phyloP scores from a whole-genome alignment of 30 jellyfish, hydroid and myxozoan genomes.

The Aurelia coerulea region DNA sequence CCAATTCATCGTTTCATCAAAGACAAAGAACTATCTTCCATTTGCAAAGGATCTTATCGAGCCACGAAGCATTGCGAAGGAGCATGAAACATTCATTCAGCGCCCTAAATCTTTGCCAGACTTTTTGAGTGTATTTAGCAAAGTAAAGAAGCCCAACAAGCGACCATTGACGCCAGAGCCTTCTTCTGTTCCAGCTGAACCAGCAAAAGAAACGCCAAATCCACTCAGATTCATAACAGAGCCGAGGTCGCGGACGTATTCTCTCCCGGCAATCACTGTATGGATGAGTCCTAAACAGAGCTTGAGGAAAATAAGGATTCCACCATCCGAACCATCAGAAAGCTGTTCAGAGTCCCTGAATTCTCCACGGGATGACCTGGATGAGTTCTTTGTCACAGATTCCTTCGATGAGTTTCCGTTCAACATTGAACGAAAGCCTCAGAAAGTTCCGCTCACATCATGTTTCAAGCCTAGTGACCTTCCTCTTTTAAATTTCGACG shows the following conservation, averaged over 20 bases:
- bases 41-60: too few relatives aligned
- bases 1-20: constrained; percentile 37
- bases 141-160: background rate
- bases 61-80: background rate
- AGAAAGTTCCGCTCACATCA: constrained; percentile 30
- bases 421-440: too few relatives aligned
- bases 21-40: constrained; percentile 33
- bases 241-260: background rate
- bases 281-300: background rate
- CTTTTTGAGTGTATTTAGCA: constrained; percentile 27
- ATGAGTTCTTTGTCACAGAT: background rate
- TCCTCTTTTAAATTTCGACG: constrained; percentile 49
- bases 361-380: constrained; percentile 20
- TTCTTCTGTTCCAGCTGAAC: too few relatives aligned
- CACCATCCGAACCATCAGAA: constrained; percentile 4
- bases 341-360: constrained; percentile 10
- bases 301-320: background rate
- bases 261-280: background rate
- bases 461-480: constrained; percentile 51
- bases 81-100: background rate
- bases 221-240: background rate
- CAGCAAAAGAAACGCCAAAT: too few relatives aligned
- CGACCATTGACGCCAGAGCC: constrained; percentile 1
- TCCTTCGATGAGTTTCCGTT: constrained; percentile 4
- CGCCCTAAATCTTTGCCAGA: constrained; percentile 57